Base-by-base conservation (phyloP, 2,888 invertebrate genomes). In the Maniola hyperantus region DNA sequence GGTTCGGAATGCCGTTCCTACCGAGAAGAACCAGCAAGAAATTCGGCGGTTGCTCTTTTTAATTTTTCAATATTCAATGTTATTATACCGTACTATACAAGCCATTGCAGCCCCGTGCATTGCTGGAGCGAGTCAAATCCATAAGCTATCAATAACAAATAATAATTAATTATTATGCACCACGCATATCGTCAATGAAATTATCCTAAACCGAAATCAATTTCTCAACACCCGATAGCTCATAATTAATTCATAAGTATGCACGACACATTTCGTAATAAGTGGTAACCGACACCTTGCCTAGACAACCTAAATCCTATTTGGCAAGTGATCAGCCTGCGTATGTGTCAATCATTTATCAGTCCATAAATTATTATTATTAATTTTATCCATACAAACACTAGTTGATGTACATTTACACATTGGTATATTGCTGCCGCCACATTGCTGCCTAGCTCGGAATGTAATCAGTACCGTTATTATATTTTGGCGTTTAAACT, bases 191-290 rank as follows among this genome's bases (percentile, higher is more conserved):
- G 51, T 20, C 66, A 64, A 69, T 69, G 64, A 69, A 26, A 57
- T 69, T 64, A 66, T 64, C 55, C 46, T 39, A 36, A 57, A 69
- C 54, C 48, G 36, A 65, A 55, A 69, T 15, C 48, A 60, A 69
- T 69, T 64, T 69, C 69, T 46, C 51, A 57, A 66, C 60, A 44
- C 60, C 60, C n/a, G 58, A 53, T 18, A 46, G 48, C 55, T 64
- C 50, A 66, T 71, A 68, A 71, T 69, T 65, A 65, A 65, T 63
- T 67, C 69, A 69, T 70, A 54, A 39, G 50, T 51, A 69, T 42
- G 57, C 57, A 13, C 10, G 60, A 58, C 61, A 59, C 64, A 63
- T 68, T 69, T 68, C 70, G 62, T 66, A 68, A 69, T 50, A 60
- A 59, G 65, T 67, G 15, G 48, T 59, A 15, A 59, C 59, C 48